These are phyloP conservation scores for Euzophera pinguis DNA, from an alignment of 2,888 invertebrate species.

Conservation along the genomic window DNA sequence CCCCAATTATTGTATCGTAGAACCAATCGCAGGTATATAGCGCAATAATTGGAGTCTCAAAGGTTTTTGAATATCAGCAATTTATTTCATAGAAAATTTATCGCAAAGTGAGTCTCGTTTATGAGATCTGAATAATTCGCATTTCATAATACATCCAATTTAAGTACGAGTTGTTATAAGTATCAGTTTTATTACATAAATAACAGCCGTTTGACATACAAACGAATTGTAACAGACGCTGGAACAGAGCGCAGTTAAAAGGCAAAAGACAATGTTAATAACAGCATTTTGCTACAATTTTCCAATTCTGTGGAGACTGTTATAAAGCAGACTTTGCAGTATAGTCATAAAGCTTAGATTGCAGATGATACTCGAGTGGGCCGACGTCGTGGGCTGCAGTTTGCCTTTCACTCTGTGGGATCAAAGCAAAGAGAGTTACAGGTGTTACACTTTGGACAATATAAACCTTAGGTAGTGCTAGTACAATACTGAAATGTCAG, in stretches of 20 bases:
- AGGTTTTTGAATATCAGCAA: background rate
- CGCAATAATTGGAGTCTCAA: background rate
- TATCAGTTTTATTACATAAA: constrained; percentile 1
- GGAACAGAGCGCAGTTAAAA: background rate
- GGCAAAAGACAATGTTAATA: constrained; percentile 16
- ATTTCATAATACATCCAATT: background rate
- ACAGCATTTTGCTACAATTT: constrained; percentile 33
- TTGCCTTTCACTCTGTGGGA: constrained; percentile 59
- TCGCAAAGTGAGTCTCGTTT: too few relatives aligned
- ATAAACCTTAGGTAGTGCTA: background rate
- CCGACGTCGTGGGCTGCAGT: constrained; percentile 53
- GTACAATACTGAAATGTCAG: too few relatives aligned
- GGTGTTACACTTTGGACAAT: background rate
- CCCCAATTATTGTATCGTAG: constrained; percentile 52
- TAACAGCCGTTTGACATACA: constrained; percentile 16
- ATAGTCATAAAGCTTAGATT: constrained; percentile 36
- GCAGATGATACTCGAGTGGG: constrained; percentile 28
- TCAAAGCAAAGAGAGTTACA: background rate
- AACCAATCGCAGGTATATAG: constrained; percentile 17
- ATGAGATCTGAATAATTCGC: too few relatives aligned
- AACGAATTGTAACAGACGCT: constrained; percentile 10
- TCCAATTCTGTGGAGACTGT: constrained; percentile 23
- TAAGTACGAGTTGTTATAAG: background rate
- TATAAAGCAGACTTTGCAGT: constrained; percentile 31
- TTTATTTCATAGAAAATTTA: too few relatives aligned